A percentile compares a stretch with the other conserved stretches of the same genome.
Conservation (phyloP, 2,113 vertebrate species). For the Seriola aureovittata region DNA sequence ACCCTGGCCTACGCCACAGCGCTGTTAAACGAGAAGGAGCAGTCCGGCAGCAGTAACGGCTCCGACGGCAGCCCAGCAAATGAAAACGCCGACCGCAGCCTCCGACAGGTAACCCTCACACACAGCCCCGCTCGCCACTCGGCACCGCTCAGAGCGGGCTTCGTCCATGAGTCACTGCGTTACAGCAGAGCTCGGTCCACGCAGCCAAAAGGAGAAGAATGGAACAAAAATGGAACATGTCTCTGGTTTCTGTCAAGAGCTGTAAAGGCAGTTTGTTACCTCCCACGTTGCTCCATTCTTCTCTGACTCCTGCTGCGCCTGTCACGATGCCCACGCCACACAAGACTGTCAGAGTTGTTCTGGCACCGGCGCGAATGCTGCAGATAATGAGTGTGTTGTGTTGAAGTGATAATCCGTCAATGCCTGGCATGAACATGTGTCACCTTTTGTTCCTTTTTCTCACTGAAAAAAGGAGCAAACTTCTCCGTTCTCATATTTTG, state of each 20-base stretch:
- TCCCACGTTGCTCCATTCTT: constrained; percentile 58
- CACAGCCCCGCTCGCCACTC: not conserved
- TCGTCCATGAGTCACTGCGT: constrained; percentile 34
- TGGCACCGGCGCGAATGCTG: constrained; percentile 12
- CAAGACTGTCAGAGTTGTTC: constrained; percentile 29
- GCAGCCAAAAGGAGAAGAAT: constrained; percentile 29
- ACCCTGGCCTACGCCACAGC: constrained; percentile 97
- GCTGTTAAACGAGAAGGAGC: constrained; percentile 97
- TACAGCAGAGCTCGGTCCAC: constrained; percentile 16
- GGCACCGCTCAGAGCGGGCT: not conserved
- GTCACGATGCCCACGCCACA: constrained; percentile 43
- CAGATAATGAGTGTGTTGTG: constrained; percentile 15
- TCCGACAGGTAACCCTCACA: constrained; percentile 90
- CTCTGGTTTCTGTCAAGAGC: constrained; percentile 40
- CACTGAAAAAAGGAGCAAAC: not conserved
- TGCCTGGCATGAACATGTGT: not conserved
- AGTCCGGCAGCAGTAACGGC: constrained; percentile 98
- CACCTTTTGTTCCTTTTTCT: not conserved
- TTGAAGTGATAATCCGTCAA: constrained; percentile 33
- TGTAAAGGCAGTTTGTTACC: constrained; percentile 50
- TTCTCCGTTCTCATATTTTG: not conserved
- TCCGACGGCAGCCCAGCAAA: constrained; percentile 97
- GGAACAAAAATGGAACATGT: constrained; percentile 46
- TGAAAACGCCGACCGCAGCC: constrained; percentile 92
- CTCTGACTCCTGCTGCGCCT: constrained; percentile 37